phyloP scores from a whole-genome alignment of 2,888 invertebrate genomes.

The Drosophila pegasa region DNA sequence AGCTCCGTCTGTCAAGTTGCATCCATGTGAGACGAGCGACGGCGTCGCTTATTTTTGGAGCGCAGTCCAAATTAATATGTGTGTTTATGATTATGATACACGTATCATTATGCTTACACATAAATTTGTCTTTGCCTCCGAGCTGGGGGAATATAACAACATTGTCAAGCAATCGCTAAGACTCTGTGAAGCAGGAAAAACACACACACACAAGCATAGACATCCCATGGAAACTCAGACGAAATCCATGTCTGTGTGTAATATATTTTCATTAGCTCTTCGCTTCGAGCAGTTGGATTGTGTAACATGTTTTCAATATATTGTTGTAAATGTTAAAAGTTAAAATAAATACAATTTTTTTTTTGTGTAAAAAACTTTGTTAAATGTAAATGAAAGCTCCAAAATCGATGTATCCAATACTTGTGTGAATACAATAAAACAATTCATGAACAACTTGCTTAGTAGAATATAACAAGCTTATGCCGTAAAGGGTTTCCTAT shows the following conservation, averaged over 20 bases:
- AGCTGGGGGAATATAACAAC: constrained; percentile 36
- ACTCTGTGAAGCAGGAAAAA: constrained; percentile 9
- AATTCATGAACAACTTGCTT: too few species aligned
- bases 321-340: not conserved
- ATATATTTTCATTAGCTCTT: constrained; percentile 5
- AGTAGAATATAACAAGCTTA: too few species aligned
- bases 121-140: constrained; percentile 51
- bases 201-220: not conserved
- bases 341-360: not conserved
- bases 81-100: constrained; percentile 79
- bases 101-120: constrained; percentile 60
- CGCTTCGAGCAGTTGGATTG: not conserved
- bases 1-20: constrained; percentile 53
- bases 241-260: not conserved
- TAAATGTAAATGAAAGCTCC: too few species aligned
- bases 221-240: not conserved
- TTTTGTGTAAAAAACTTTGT: too few species aligned
- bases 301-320: not conserved
- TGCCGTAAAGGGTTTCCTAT: too few species aligned
- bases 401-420: too few species aligned
- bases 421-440: too few species aligned
- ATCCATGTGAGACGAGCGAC: constrained; percentile 73
- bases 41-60: constrained; percentile 73
- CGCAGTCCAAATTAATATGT: constrained; percentile 77
- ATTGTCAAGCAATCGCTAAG: constrained; percentile 41